phyloP scores from a whole-genome alignment of 2,113 vertebrate genomes.

The Calyptommatus sinebrachiatus region DNA sequence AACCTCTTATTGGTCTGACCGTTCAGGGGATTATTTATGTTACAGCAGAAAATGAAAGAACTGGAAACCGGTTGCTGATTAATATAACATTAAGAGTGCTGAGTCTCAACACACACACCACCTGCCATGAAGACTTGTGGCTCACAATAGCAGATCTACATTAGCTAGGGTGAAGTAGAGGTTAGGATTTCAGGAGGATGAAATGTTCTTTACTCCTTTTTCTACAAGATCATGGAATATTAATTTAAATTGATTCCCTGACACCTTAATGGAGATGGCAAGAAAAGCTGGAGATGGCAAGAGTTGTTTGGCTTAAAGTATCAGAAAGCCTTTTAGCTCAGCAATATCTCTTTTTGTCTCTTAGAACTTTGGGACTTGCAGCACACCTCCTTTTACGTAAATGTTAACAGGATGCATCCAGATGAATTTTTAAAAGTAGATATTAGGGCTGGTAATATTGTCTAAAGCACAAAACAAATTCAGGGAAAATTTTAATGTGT shows the following conservation, averaged over 20 bases:
- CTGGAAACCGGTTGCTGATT: neutral
- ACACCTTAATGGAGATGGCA: too few species aligned
- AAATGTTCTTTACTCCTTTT: neutral
- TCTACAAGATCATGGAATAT: neutral
- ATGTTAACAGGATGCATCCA: neutral
- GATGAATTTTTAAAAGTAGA: too few species aligned
- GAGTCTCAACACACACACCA: neutral
- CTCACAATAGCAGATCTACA: neutral
- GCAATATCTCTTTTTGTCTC: too few species aligned
- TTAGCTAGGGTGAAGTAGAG: neutral
- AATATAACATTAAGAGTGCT: neutral
- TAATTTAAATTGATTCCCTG: neutral
- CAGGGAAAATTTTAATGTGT: too few species aligned
- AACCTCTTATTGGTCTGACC: fast-evolving
- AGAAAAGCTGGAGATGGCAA: too few species aligned
- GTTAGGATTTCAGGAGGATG: neutral
- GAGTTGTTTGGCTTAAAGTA: too few species aligned
- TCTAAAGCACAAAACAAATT: too few species aligned
- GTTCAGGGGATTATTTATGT: neutral
- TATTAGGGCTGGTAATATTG: too few species aligned
- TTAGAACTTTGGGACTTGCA: neutral
- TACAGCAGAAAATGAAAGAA: fast-evolving
- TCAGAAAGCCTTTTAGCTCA: neutral
- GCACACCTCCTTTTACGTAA: neutral
- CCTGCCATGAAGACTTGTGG: neutral